Base-by-base conservation (phyloP, 2,888 invertebrate species). In the Apotomis capreana region DNA sequence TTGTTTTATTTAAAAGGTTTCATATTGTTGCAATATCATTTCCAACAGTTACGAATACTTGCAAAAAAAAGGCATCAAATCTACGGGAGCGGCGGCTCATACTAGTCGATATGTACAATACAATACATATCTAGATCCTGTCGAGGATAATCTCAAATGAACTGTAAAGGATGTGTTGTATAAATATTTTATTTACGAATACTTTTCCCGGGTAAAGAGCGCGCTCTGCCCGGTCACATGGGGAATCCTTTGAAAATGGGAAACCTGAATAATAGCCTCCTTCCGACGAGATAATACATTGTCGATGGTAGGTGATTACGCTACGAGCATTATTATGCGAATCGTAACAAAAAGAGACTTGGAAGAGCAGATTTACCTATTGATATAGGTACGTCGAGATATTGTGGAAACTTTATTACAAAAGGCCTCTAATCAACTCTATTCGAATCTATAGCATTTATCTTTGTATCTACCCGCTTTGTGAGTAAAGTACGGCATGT, bases 191-290 rank as follows among this genome's bases (percentile, higher is more conserved):
- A 71, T 71, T 71, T 67, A 40, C 61, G 57, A 70, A 71, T 71
- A 58, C 68, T 71, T 71, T 68, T 68, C 72, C 52, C 63, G 71
- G 55, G 71, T 60, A 68, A 72, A 68, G 68, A 61, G 71, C 71
- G 58, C 68, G 63, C 68, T 72, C 72, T 62, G 26, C 71, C 52
- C 68, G 68, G 72, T 68, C 72, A 72, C 72, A 72, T 68, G 72
- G 72, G 72, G 72, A 72, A 72, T 72, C 68, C 72, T 72, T 72
- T 68, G 68, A 68, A 72, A 72, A 72, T 72, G 68, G 72, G 58
- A 68, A 72, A 72, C 68, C 72, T 68, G 72, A 72, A 68, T 72
- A 72, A 72, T 72, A 72, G 72, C 72, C 68, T 71, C 67, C 71
- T 72, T 62, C 55, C 72, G 61, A 68, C 72, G 68, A 72, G 68